Conservation (phyloP, 1,140 invertebrate species). For the Drosophila arawakana region DNA sequence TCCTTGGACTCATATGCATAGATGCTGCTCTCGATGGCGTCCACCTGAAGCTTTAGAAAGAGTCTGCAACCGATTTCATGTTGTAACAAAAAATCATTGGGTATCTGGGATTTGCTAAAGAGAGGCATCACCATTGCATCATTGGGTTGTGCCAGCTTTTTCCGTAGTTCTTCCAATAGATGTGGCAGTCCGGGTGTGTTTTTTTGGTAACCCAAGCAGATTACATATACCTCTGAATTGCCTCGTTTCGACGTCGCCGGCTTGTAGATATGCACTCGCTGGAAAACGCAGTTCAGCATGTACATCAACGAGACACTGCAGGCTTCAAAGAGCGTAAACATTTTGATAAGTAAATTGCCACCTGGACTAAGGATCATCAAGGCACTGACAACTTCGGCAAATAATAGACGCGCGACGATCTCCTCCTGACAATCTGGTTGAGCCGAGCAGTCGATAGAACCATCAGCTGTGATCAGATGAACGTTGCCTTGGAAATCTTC, state of each 20-base stretch:
- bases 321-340: constrained; percentile 96
- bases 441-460: constrained; percentile 94
- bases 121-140: constrained; percentile 85
- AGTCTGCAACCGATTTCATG: constrained; percentile 87
- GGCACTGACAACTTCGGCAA: constrained; percentile 92
- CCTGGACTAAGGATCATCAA: constrained; percentile 89
- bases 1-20: constrained; percentile 86
- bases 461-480: constrained; percentile 94
- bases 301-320: constrained; percentile 92
- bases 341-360: constrained; percentile 94
- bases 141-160: constrained; percentile 71
- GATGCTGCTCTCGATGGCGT: constrained; percentile 88
- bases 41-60: constrained; percentile 88
- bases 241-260: constrained; percentile 96
- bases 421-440: constrained; percentile 94
- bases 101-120: constrained; percentile 88
- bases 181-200: constrained; percentile 28
- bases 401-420: constrained; percentile 90
- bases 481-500: constrained; percentile 47
- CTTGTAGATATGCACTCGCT: constrained; percentile 91
- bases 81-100: constrained; percentile 88
- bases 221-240: constrained; percentile 96
- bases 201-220: constrained; percentile 86
- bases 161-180: constrained; percentile 59
- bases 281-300: constrained; percentile 88